A percentile compares a stretch with the other conserved stretches of the same genome.
phyloP scores from a whole-genome alignment of 2,888 invertebrate genomes.

The Harpalus rufipes region DNA sequence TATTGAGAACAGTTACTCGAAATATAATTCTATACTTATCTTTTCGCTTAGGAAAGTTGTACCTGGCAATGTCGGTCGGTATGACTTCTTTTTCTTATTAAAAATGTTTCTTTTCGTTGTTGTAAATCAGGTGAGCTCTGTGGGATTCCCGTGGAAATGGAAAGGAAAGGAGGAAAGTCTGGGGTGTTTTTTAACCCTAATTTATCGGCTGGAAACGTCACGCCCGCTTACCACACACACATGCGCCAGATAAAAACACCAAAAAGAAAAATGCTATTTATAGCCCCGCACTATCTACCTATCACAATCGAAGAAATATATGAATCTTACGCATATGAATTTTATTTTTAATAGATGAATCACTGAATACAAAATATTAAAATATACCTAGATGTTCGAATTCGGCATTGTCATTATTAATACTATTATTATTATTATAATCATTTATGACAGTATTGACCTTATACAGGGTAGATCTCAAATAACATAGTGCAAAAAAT shows the following conservation, averaged over 20 bases:
- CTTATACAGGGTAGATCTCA: too few species aligned
- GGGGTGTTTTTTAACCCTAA: conserved; percentile 63
- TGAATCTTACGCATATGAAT: too few species aligned
- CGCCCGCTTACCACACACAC: conserved; percentile 61
- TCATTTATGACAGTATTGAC: too few species aligned
- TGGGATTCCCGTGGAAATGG: conserved; percentile 37
- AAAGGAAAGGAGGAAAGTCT: conserved; percentile 32
- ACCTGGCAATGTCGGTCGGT: neutral
- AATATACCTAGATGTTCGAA: too few species aligned
- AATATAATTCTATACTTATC: too few species aligned
- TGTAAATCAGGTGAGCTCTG: conserved; percentile 12
- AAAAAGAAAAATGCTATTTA: conserved; percentile 65
- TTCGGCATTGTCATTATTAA: too few species aligned
- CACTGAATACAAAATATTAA: too few species aligned
- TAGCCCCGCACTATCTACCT: conserved; percentile 10
- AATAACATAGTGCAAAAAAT: too few species aligned
- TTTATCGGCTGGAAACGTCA: conserved; percentile 65
- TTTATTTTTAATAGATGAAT: too few species aligned
- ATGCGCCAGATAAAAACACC: conserved; percentile 59
- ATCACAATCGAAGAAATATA: neutral
- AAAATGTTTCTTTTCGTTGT: neutral
- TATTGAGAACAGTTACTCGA: too few species aligned
- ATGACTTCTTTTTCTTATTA: neutral
- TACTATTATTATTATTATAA: too few species aligned
- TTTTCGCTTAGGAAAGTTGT: too few species aligned